Base-by-base conservation (phyloP, 2,888 invertebrate genomes). In the Rhogogaster chlorosoma region DNA sequence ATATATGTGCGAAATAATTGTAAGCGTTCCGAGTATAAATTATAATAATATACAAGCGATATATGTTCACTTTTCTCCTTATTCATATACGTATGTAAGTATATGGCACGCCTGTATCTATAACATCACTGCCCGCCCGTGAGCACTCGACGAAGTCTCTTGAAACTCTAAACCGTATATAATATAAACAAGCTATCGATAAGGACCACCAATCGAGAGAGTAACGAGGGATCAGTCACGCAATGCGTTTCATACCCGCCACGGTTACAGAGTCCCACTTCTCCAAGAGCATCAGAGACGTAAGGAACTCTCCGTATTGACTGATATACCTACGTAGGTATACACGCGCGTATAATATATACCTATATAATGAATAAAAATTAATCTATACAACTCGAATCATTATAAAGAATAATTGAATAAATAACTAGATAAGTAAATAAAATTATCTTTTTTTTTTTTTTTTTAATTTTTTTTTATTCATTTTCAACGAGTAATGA, bases 191-290 rank as follows among this genome's bases (percentile, higher is more conserved):
- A 61, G 26, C 26, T 26, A 26, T 61, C 61, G 61, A 61, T 61
- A 61, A 61, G 61, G 61, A 61, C 61, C 61, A 61, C 61, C 70
- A 29, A 29, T 70, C 29, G 70, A 70, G 36, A 36, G 32, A 70
- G 38, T 61, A 12, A 26, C 10, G 22, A 61, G 61, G 26, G 61
- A 26, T 61, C 61, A 12, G 26, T 26, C 61, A 61, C 61, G 26
- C 61, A 61, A 53, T 61, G 10, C 61, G 26, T 61, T 53, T n/a
- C n/a, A 1, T 53, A n/a, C 5, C n/a, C 38, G 38, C 7, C n/a
- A n/a, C n/a, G n/a, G 2, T 7, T 6, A 53, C n/a, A 7, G 45
- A 49, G 49, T 7, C n/a, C 7, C 53, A 53, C n/a, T 53, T 53
- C 53, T 53, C 2, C 7, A 67, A 22, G 29, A 67, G 67, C 26